phyloP scores from a whole-genome alignment of 2,888 invertebrate species.

The Lasioglossum figueresi region DNA sequence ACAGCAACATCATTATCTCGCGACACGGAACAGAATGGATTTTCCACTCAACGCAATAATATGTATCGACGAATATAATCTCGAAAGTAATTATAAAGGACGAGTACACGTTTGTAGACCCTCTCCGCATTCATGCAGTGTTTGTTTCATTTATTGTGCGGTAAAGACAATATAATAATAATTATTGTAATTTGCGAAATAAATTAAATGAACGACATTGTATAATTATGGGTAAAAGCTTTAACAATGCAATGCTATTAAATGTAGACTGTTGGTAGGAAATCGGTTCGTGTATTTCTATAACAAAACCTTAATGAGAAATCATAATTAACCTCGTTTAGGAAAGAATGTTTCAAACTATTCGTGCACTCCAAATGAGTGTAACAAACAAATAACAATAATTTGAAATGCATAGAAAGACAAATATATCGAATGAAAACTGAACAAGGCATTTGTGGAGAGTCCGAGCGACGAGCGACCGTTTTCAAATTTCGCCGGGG shows the following conservation, averaged over 20 bases:
- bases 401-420: too few species aligned
- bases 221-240: neutral
- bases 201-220: neutral
- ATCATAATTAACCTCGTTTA: neutral
- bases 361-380: neutral
- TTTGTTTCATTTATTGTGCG: neutral
- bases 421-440: neutral
- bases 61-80: neutral
- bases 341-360: neutral
- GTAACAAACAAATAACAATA: neutral
- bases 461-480: neutral
- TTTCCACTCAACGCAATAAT: neutral
- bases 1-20: neutral
- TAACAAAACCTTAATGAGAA: neutral
- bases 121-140: neutral
- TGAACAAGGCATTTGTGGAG: neutral
- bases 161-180: neutral
- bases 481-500: constrained; percentile 3
- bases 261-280: neutral
- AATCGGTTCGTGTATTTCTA: neutral
- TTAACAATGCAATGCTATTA: neutral
- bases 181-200: neutral
- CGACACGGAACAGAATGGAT: neutral
- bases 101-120: neutral
- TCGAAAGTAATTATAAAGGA: neutral